Evolutionary conservation across 2,888 invertebrate genomes (phyloP), one percentile per base, ranked within the genome.

Genomic region (Endomychus coccineus): DNA sequence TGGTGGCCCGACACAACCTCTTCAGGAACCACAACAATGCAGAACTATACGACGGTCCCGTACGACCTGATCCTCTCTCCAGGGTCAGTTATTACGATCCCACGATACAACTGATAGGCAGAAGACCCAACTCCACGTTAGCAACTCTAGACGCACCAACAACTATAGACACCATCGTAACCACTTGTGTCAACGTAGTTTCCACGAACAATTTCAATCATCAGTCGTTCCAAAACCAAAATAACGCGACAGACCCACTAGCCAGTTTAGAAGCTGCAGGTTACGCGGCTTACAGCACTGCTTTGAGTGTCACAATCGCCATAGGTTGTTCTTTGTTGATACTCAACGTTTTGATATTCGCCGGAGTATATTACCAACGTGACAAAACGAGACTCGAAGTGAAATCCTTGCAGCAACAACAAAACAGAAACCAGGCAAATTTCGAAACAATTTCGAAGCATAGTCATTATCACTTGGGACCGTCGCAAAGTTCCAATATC

Each of bases 11-110:
- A 28, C 89, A 91, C 69, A 92, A 94, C 67, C 75, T 91, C 47
- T 88, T 94, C 67, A 77, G 83, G 48, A 84, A 89, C 68, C 85
- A 90, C 67, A 84, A 88, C 60, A 89, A 91, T 62, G 81, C 83
- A 49, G 83, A 84, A 44, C 70, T 91, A 14, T 94, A 92, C 68
- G 92, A 92, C 61, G 91, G 91, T 29, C 76, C 83, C 27, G 87
- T 91, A 16, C 74, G 91, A 43, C 83, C 86, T 6, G 88, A 88
- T 67, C 86, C 86, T n/a, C 69, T 86, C 42, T 76, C 78, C 22
- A 69, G 81, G 45, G 73, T 74, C 46, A 67, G 68, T 44, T 75
- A 75, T 59, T 75, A 74, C 64, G 76, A 77, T 48, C 75, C 77
- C 16, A 72, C 71, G 27, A 74, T 75, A 54, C 80, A 80, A 44